Base-by-base conservation (phyloP, 2,888 invertebrate species). In the Nineta flava region DNA sequence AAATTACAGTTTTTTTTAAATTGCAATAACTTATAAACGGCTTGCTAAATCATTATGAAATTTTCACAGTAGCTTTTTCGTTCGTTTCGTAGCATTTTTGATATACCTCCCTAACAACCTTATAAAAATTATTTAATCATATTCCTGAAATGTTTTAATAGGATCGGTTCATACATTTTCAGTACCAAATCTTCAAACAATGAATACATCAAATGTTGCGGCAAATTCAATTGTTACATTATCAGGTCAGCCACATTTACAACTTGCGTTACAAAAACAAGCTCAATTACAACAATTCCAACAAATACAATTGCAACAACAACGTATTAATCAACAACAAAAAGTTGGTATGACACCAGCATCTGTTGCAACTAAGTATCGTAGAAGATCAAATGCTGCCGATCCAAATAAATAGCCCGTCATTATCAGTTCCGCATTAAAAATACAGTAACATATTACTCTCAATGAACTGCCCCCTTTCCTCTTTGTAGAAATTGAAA, bases 301-400 rank as follows among this genome's bases (percentile, higher is more conserved):
- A 15, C 48, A 64, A 48, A 59, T 62, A 35, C 65, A 65, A 52
- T 64, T 65, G 54, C 62, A 58, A 51, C 64, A 65, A 52, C 67
- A 65, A 54, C 61, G 59, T 48, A 65, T 64, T 54, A 60, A 60
- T 48, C 61, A 61, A 53, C 59, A 57, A 50, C 44, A 49, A 34
- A 45, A 44, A 17, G 49, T 19, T n/a, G 45, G 15, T 45, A 57
- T 57, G 31, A 53, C 55, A 13, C 54, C 56, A 15, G 58, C 61
- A 44, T 59, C 58, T 35, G 57, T 61, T 35, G 59, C 62, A 35
- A 61, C 60, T 17, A 65, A 64, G 56, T 58, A 63, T 44, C 58
- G 65, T 56, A 60, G 66, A 58, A 57, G 63, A 57, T 63, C 65
- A 43, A 65, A 63, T 54, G 59, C 62, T 35, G 62, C 65, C 16